Conservation (phyloP, 2,113 vertebrate genomes). For the Corvus moneduloides region DNA sequence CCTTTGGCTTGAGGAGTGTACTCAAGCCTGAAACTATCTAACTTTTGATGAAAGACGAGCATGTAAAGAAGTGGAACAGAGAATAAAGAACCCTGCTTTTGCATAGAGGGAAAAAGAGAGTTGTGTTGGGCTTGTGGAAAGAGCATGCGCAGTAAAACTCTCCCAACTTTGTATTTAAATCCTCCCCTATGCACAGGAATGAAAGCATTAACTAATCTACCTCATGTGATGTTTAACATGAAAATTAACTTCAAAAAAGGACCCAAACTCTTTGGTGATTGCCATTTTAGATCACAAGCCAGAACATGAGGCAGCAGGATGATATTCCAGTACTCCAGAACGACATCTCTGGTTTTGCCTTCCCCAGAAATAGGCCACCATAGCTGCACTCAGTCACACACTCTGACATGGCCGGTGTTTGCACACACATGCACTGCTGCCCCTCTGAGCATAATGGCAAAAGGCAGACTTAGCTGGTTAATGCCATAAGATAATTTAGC, state of each 20-base stretch:
- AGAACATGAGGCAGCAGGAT: background rate
- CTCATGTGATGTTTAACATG: background rate
- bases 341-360: background rate
- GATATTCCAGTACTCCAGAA: background rate
- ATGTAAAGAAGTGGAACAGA: background rate
- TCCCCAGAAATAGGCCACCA: background rate
- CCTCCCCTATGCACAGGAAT: background rate
- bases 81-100: background rate
- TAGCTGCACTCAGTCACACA: background rate
- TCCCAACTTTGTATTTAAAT: fast-evolving
- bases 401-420: background rate
- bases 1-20: background rate
- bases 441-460: background rate
- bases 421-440: background rate
- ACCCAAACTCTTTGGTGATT: background rate
- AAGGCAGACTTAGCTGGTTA: background rate
- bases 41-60: background rate
- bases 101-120: background rate
- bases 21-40: background rate
- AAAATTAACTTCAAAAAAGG: background rate
- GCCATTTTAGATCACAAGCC: background rate
- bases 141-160: background rate
- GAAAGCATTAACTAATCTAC: background rate
- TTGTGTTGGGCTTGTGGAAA: background rate
- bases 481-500: background rate